Conservation (phyloP, 2,888 invertebrate species). For the Callimorpha dominula region DNA sequence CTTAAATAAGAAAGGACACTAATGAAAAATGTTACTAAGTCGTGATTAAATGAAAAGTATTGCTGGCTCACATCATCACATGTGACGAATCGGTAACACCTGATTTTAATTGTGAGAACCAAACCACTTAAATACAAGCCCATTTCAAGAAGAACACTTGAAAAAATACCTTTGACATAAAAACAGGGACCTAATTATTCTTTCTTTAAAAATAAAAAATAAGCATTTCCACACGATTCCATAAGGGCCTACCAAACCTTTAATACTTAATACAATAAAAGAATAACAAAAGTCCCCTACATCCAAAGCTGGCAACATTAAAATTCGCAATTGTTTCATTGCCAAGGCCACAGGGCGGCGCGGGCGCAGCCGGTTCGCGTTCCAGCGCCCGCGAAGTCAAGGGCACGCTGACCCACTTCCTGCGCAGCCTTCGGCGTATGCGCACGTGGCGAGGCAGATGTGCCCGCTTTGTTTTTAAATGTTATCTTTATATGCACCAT, state of each 20-base stretch:
- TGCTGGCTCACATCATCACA: too few species aligned
- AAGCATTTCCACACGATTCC: too few species aligned
- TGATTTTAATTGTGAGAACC: too few species aligned
- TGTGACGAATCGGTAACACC: too few species aligned
- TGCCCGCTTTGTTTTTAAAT: slow-evolving; percentile 17
- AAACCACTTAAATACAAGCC: too few species aligned
- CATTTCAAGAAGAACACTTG: too few species aligned
- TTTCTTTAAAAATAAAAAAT: too few species aligned
- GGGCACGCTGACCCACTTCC: slow-evolving; percentile 78
- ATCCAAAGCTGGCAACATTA: slow-evolving; percentile 49
- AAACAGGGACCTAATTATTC: too few species aligned
- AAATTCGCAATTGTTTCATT: slow-evolving; percentile 56
- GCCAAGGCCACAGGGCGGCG: slow-evolving; percentile 62
- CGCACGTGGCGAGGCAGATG: slow-evolving; percentile 63
- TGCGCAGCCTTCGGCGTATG: slow-evolving; percentile 64
- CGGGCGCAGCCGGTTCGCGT: slow-evolving; percentile 55
- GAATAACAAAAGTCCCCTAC: not conserved
- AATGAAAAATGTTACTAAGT: too few species aligned
- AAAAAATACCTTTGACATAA: too few species aligned
- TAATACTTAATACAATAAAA: not conserved
- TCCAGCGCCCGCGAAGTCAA: slow-evolving; percentile 63
- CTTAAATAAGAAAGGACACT: too few species aligned
- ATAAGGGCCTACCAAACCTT: not conserved
- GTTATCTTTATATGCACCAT: slow-evolving; percentile 19
- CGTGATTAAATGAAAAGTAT: too few species aligned